phyloP scores from a whole-genome alignment of 2,888 invertebrate genomes.

The Chrysolina haemoptera region DNA sequence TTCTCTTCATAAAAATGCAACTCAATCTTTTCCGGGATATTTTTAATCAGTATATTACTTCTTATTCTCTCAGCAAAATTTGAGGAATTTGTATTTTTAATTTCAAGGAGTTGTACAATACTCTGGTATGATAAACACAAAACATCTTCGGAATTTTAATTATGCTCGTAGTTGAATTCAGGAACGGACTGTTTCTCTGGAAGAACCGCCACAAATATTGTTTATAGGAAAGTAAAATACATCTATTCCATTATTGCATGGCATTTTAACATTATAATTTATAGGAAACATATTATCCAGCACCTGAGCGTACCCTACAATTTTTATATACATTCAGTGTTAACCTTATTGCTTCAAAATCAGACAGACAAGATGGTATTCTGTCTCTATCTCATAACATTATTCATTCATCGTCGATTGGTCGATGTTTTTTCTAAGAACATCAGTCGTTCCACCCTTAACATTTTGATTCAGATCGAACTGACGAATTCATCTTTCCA shows the following conservation, averaged over 20 bases:
- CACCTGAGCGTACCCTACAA: too few species aligned
- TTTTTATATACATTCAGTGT: too few species aligned
- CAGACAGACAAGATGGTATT: too few species aligned
- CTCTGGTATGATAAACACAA: conserved; percentile 51
- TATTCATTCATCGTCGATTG: too few species aligned
- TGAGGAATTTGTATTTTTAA: conserved; percentile 49
- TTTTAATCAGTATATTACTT: conserved; percentile 48
- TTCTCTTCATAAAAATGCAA: conserved; percentile 31
- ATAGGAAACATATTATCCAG: too few species aligned
- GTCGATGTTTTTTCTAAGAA: too few species aligned
- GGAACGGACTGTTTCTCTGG: conserved; percentile 32
- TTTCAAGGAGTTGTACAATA: conserved; percentile 44
- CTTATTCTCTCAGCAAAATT: conserved; percentile 42
- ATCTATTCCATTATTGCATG: too few species aligned
- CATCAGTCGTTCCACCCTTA: too few species aligned
- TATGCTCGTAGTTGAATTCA: conserved; percentile 38
- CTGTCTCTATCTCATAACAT: too few species aligned
- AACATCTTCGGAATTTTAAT: conserved; percentile 53
- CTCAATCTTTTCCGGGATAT: conserved; percentile 37
- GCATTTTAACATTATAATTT: not conserved
- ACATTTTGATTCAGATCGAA: too few species aligned
- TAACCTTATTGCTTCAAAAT: too few species aligned
- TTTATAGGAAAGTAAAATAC: not conserved
- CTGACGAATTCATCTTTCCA: too few species aligned
- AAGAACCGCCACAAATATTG: not conserved